phyloP scores from a whole-genome alignment of 2,113 vertebrate genomes.

The Albula glossodonta region DNA sequence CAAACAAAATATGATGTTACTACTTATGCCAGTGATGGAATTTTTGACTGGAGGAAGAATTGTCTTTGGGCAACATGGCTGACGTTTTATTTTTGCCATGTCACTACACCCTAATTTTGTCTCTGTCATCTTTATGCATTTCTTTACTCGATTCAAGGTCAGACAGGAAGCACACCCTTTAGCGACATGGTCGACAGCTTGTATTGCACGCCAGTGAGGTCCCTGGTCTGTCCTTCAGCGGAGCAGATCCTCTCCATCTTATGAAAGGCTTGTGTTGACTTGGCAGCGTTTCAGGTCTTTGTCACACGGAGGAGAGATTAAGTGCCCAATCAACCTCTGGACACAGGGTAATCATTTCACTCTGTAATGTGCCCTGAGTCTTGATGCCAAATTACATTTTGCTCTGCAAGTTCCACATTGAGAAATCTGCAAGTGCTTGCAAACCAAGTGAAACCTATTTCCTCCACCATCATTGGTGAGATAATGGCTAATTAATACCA shows the following conservation, averaged over 20 bases:
- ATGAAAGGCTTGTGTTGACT: constrained; percentile 42
- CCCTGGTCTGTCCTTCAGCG: constrained; percentile 34
- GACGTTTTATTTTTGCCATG: background rate
- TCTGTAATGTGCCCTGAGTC: constrained; percentile 43
- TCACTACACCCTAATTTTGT: constrained; percentile 42
- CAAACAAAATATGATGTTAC: no score
- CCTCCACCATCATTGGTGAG: background rate
- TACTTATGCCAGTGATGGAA: background rate
- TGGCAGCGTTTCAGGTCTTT: constrained; percentile 55
- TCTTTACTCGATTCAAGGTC: constrained; percentile 53
- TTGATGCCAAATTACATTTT: constrained; percentile 41
- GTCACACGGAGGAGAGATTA: constrained; percentile 62
- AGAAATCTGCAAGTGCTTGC: constrained; percentile 20
- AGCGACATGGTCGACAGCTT: constrained; percentile 4
- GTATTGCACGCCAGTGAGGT: background rate
- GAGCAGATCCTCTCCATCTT: constrained; percentile 30
- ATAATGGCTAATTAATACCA: constrained; percentile 11
- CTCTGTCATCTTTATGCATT: constrained; percentile 42
- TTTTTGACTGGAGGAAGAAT: background rate
- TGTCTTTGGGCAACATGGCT: background rate
- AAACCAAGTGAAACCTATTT: constrained; percentile 19
- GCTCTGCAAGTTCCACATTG: constrained; percentile 1
- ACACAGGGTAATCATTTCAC: constrained; percentile 66
- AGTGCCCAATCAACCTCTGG: constrained; percentile 70
- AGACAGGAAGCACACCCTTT: constrained; percentile 23